Evolutionary conservation across 2,113 vertebrate species (phyloP), one percentile per base, ranked within the genome.

Genomic region (Varanus komodoensis): DNA sequence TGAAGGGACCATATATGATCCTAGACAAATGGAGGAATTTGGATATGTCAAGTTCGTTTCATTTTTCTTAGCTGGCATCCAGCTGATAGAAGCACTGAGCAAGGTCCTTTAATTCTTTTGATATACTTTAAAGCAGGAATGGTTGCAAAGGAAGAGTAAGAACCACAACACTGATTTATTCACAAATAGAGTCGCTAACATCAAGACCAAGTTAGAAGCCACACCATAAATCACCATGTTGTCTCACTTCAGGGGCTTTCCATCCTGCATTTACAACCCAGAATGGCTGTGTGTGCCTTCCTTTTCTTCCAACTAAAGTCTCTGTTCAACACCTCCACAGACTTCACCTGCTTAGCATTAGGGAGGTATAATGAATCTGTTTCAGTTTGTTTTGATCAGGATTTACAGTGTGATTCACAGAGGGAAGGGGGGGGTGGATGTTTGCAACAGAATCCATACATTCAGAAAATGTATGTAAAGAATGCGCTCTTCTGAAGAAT

Each of bases 221-320:
- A 48, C 68, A 74, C 54, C 89, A 97, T 97, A 96, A 98, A 98
- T 98, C 97, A 98, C 98, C 98, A 93, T 52, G 29, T 90, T 96
- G 97, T 97, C 95, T 93, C 96, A 97, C 96, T 97, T 97, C 94
- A 96, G 87, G 95, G 94, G 95, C 96, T 94, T 97, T 96, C 95
- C 82, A 52, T 95, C 92, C 92, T 93, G 80, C 92, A 92, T 93
- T 94, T 78, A 8, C 87, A 61, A 87, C 91, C 90, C 95, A 95
- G 88, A 89, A 68, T 17, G n/a, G 7, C 92, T 91, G 25, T 57
- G 48, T 34, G 48, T 14, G 50, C 38, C 15, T 50, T 34, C 71
- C 87, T 88, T 67, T 32, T 50, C 89, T 84, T 88, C 91, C 0
- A 67, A 7, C 92, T 89, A 92, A 90, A 89, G 84, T 87, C 88